phyloP scores from a whole-genome alignment of 2,888 invertebrate species.

The Andrena chrysosceles region DNA sequence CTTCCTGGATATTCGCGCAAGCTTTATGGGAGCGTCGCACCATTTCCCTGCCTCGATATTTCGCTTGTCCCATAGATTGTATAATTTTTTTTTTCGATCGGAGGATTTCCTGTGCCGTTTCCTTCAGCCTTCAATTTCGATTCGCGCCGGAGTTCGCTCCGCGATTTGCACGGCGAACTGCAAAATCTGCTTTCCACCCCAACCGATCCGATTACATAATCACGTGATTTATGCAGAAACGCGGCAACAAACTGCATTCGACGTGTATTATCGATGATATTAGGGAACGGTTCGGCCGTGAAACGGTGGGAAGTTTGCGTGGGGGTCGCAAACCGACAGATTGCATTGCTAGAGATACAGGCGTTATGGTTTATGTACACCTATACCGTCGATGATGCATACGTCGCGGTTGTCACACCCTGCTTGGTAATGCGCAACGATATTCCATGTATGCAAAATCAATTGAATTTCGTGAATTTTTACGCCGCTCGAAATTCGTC shows the following conservation, averaged over 20 bases:
- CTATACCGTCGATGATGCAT: constrained; percentile 16
- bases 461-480: constrained; percentile 25
- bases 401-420: constrained; percentile 22
- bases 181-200: constrained; percentile 20
- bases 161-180: constrained; percentile 16
- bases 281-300: constrained; percentile 45
- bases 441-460: background rate
- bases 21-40: constrained; percentile 5
- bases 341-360: constrained; percentile 19
- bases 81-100: background rate
- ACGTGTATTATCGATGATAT: constrained; percentile 46
- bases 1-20: background rate
- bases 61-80: background rate
- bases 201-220: constrained; percentile 43
- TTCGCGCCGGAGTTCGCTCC: background rate
- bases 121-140: background rate
- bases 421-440: background rate
- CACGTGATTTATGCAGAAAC: constrained; percentile 21
- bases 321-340: constrained; percentile 21
- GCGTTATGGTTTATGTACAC: constrained; percentile 18
- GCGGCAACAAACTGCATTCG: constrained; percentile 37
- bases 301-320: constrained; percentile 44
- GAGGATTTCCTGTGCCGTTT: background rate
- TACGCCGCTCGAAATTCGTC: background rate
- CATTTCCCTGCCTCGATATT: background rate